Percentiles rank a stretch among this genome's conserved stretches.
Conservation (phyloP, 2,888 invertebrate genomes). For the Theodoxus fluviatilis region DNA sequence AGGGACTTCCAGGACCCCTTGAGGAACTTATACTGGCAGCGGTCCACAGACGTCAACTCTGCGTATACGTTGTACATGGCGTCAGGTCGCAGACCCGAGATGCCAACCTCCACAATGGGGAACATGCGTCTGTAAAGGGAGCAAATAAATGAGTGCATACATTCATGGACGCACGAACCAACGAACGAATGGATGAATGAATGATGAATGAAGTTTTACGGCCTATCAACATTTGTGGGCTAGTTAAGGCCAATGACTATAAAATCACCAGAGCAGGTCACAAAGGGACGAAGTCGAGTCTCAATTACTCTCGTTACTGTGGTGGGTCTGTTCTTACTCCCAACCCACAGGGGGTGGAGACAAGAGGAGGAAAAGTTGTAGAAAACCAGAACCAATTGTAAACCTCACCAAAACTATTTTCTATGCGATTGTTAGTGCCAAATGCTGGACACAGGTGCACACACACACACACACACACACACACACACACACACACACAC, state of each 20-base stretch:
- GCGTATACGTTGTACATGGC: slow-evolving; percentile 33
- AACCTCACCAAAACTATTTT: too few species aligned
- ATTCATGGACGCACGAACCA: neutral
- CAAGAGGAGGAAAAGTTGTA: too few species aligned
- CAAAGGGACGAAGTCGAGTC: too few species aligned
- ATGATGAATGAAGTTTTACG: neutral
- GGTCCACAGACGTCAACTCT: slow-evolving; percentile 40
- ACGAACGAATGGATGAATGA: neutral
- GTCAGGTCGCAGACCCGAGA: slow-evolving; percentile 34
- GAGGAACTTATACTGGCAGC: slow-evolving; percentile 42
- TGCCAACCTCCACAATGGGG: slow-evolving; percentile 38
- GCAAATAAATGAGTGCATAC: neutral
- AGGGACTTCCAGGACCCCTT: slow-evolving; percentile 41
- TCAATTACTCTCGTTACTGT: too few species aligned
- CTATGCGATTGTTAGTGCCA: too few species aligned
- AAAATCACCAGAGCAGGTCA: neutral
- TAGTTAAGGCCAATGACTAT: neutral
- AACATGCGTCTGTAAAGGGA: slow-evolving; percentile 46
- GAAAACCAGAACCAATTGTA: too few species aligned
- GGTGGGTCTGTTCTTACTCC: too few species aligned
- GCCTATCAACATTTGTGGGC: neutral
- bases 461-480: neutral
- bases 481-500: neutral
- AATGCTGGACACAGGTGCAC: too few species aligned
- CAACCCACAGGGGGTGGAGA: too few species aligned